Percentiles rank a stretch among this genome's conserved stretches.
Conservation (phyloP, 2,797 vertebrate genomes). For the Myiotriccus ornatus region DNA sequence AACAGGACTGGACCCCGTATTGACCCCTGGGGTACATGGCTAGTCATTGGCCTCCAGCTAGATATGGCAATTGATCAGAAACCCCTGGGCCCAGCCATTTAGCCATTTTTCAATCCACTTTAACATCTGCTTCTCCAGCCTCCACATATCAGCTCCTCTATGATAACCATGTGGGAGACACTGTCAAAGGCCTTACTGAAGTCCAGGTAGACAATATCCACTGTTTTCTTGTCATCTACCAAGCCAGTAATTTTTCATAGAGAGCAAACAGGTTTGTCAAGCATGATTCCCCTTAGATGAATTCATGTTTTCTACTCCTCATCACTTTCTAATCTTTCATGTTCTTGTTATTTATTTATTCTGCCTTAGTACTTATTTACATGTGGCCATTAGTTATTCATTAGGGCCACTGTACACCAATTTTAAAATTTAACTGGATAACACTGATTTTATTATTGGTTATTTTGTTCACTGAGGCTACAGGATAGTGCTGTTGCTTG, state of each 20-base stretch:
- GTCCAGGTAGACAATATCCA: neutral
- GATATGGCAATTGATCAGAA: fast-evolving
- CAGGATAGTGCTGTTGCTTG: neutral
- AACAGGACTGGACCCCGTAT: neutral
- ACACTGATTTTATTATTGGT: neutral
- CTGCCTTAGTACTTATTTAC: neutral
- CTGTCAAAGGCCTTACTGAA: neutral
- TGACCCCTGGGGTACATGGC: neutral
- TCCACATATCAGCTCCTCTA: neutral
- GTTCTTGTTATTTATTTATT: neutral
- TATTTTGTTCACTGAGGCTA: neutral
- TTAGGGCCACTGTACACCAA: neutral
- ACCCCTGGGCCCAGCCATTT: neutral
- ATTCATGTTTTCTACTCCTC: neutral
- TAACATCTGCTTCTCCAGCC: neutral
- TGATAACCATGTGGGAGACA: fast-evolving
- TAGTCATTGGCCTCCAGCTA: neutral
- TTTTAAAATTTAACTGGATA: neutral
- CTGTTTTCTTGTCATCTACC: neutral
- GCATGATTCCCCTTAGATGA: neutral
- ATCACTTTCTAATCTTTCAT: neutral
- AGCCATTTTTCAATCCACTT: neutral
- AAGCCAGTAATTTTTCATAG: neutral
- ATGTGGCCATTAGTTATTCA: neutral
- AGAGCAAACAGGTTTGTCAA: neutral